A percentile compares a stretch with the other conserved stretches of the same genome.
Conservation (phyloP, 2,113 vertebrate genomes). For the Oxyura jamaicensis region DNA sequence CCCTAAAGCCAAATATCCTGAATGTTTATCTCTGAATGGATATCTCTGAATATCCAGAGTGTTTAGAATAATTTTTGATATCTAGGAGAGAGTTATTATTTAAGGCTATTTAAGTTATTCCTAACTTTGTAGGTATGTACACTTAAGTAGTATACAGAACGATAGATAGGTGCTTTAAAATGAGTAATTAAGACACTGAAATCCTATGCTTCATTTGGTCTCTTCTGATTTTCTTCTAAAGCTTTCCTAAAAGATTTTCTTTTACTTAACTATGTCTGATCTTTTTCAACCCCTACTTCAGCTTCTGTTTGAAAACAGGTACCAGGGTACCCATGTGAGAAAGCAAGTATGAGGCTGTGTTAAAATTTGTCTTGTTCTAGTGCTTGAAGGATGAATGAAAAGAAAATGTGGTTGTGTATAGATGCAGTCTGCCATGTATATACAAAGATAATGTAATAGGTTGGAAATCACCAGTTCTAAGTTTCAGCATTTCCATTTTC, state of each 20-base stretch:
- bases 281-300: not conserved
- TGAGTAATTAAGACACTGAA: not conserved
- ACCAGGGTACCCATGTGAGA: not conserved
- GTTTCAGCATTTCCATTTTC: not conserved
- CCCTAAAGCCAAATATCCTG: not conserved
- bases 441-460: not conserved
- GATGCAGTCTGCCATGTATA: not conserved
- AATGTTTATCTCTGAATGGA: not conserved
- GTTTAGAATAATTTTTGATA: not conserved
- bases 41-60: not conserved
- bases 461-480: not conserved
- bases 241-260: not conserved
- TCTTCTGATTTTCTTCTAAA: not conserved
- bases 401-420: not conserved
- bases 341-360: not conserved
- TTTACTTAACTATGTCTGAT: not conserved
- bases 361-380: not conserved
- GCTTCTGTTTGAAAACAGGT: not conserved
- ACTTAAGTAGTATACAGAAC: not conserved
- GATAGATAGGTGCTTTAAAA: not conserved
- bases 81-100: not conserved
- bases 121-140: not conserved
- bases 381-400: not conserved
- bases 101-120: not conserved
- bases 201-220: rapidly evolving